phyloP scores from a whole-genome alignment of 2,797 vertebrate genomes.

The Gymnopithys bicolor region DNA sequence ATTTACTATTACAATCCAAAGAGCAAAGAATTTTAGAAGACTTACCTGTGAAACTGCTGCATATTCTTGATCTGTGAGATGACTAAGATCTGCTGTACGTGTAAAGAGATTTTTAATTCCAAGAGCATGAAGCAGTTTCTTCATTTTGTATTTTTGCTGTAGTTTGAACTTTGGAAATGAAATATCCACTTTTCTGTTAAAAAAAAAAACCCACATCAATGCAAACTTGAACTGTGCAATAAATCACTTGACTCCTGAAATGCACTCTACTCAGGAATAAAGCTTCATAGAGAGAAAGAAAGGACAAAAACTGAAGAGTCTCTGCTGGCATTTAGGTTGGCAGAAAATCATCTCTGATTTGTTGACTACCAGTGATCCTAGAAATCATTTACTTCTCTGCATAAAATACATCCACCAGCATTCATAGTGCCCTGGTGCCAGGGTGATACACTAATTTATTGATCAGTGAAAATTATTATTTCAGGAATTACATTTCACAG shows the following conservation, averaged over 20 bases:
- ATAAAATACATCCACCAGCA: neutral
- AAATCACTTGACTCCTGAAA: neutral
- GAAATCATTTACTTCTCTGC: neutral
- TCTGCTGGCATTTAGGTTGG: neutral
- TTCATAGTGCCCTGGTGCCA: neutral
- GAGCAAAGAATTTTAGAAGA: neutral
- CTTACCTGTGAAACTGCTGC: conserved; percentile 87
- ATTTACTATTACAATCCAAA: neutral
- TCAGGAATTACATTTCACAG: neutral
- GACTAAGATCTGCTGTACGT: conserved; percentile 82
- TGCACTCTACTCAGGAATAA: neutral
- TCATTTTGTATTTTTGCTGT: conserved; percentile 87
- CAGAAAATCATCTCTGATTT: neutral
- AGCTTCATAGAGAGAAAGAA: neutral
- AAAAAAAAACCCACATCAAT: neutral
- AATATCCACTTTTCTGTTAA: conserved; percentile 85
- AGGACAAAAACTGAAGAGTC: neutral
- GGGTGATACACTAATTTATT: neutral
- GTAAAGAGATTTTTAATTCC: conserved; percentile 85
- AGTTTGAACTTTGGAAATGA: conserved; percentile 91
- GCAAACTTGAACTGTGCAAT: neutral
- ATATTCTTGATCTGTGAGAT: conserved; percentile 73
- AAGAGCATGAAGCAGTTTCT: conserved; percentile 83
- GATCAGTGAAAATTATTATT: neutral
- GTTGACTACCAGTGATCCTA: neutral